A percentile compares a stretch with the other conserved stretches of the same genome.
Evolutionary conservation across 2,888 invertebrate species (phyloP).

Genomic region (Lordiphosa andalusiaca): DNA sequence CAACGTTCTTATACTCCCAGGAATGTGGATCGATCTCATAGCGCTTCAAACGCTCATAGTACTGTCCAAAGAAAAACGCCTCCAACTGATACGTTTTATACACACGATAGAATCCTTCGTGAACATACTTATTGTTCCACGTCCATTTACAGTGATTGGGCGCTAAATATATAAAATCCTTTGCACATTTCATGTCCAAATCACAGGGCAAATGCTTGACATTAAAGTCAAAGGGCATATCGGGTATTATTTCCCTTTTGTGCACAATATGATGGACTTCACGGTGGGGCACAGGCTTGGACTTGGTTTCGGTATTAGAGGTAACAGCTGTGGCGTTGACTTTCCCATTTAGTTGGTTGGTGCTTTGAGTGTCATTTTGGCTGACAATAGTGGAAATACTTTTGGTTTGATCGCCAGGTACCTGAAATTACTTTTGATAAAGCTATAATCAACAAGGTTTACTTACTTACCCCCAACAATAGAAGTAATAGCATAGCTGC

Average conservation of each 20-base stretch:
- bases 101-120: constrained; percentile 10
- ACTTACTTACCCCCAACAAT: too few relatives aligned
- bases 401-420: too few relatives aligned
- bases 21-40: constrained; percentile 81
- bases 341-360: too few relatives aligned
- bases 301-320: too few relatives aligned
- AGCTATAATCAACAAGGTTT: too few relatives aligned
- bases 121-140: constrained; percentile 7
- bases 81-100: constrained; percentile 23
- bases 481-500: too few relatives aligned
- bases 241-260: background rate
- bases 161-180: background rate
- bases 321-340: too few relatives aligned
- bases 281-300: too few relatives aligned
- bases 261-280: constrained; percentile 20
- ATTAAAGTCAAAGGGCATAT: constrained; percentile 16
- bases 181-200: background rate
- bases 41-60: constrained; percentile 27
- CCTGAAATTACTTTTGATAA: too few relatives aligned
- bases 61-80: constrained; percentile 26
- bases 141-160: constrained; percentile 26
- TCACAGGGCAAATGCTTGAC: constrained; percentile 10
- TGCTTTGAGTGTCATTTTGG: too few relatives aligned
- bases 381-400: too few relatives aligned
- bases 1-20: too few relatives aligned